Percentiles rank a stretch among this genome's conserved stretches.
Evolutionary conservation across 2,797 vertebrate species (phyloP).

Genomic region (Merluccius polli): DNA sequence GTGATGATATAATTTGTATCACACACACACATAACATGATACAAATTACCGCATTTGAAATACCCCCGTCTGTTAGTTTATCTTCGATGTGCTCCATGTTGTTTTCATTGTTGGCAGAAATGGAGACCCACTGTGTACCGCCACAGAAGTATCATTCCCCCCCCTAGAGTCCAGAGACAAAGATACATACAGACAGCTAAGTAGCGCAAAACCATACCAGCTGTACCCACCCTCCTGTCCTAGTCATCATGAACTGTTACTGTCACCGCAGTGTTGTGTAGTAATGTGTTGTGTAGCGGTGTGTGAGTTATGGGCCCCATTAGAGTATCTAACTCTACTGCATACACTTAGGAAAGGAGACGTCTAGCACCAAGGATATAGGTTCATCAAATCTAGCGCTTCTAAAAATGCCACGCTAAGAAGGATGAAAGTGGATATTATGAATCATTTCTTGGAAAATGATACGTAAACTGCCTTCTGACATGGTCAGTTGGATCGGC

Average conservation of each 20-base stretch:
- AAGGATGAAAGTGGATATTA: background rate
- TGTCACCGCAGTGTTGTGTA: background rate
- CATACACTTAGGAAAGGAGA: background rate
- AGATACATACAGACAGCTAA: background rate
- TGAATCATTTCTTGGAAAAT: background rate
- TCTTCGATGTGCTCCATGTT: background rate
- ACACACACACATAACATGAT: background rate
- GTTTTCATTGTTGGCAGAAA: constrained; percentile 1
- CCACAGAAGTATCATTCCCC: background rate
- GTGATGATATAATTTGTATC: background rate
- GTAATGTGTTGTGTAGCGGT: background rate
- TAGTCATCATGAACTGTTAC: background rate
- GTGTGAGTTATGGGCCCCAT: background rate
- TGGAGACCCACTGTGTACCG: background rate
- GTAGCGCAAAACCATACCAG: background rate
- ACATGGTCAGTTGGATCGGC: background rate
- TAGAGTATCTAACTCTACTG: background rate
- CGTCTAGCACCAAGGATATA: background rate
- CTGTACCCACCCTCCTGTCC: background rate
- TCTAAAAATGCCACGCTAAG: background rate
- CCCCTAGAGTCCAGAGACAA: background rate
- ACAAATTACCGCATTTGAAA: background rate
- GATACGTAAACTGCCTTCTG: background rate
- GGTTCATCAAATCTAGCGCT: background rate
- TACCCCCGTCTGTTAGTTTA: background rate